phyloP scores from a whole-genome alignment of 1,140 invertebrate genomes.

The Trichonephila clavipes region DNA sequence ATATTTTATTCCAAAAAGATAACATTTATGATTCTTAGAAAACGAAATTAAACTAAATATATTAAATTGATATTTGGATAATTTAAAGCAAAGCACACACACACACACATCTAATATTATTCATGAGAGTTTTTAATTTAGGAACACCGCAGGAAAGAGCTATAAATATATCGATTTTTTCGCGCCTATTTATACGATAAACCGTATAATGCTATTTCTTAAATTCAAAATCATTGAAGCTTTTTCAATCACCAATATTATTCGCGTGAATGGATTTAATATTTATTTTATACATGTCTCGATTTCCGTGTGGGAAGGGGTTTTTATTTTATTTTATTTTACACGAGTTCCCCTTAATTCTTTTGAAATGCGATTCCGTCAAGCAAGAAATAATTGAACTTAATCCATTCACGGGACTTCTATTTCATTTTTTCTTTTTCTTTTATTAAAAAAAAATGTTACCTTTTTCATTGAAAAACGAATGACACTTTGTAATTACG shows the following conservation, averaged over 20 bases:
- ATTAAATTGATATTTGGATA: neutral
- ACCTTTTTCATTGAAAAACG: neutral
- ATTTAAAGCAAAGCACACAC: neutral
- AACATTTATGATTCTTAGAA: too few species aligned
- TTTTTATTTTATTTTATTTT: neutral
- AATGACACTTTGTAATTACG: constrained; percentile 60
- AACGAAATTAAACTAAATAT: too few species aligned
- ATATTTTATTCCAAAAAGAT: too few species aligned
- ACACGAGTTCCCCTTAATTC: constrained; percentile 21
- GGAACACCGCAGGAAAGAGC: neutral
- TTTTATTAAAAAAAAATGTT: neutral
- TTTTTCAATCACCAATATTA: constrained; percentile 39
- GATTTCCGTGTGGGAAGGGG: neutral
- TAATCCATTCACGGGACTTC: constrained; percentile 52
- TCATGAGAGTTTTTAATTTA: neutral
- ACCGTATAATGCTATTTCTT: neutral
- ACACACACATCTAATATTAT: neutral
- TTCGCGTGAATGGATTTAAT: neutral
- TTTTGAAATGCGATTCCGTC: constrained; percentile 60
- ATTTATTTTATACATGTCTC: constrained; percentile 13
- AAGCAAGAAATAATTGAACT: constrained; percentile 63
- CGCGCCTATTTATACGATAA: neutral
- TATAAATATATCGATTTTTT: neutral
- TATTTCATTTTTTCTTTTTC: constrained; percentile 20
- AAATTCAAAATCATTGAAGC: constrained; percentile 10